Percentiles rank a stretch among this genome's conserved stretches.
These are phyloP conservation scores for Enteromius thamalakanensis DNA, from an alignment of 2,797 vertebrate genomes.

Conservation along the genomic window DNA sequence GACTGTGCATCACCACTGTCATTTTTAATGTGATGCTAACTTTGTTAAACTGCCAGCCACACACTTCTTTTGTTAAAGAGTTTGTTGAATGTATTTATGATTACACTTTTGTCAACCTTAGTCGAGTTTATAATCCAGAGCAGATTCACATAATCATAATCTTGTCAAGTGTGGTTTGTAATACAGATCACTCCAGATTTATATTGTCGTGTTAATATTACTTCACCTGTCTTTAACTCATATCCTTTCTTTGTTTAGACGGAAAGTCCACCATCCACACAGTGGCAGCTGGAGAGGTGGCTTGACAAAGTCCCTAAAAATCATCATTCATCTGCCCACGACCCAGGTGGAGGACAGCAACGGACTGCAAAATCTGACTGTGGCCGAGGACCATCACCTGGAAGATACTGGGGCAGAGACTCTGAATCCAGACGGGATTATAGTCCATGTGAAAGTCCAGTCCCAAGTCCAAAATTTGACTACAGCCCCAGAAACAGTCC, in stretches of 20 bases:
- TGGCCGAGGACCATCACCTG: conserved; percentile 74
- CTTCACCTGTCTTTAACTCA: neutral
- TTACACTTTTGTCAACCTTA: neutral
- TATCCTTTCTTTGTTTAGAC: conserved; percentile 70
- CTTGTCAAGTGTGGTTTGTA: neutral
- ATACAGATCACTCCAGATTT: neutral
- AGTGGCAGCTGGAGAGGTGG: conserved; percentile 99
- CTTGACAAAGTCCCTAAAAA: conserved; percentile 89
- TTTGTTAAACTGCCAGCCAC: neutral
- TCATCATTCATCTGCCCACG: conserved; percentile 77
- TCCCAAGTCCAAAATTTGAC: conserved; percentile 78
- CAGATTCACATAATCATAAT: neutral
- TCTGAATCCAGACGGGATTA: conserved; percentile 78
- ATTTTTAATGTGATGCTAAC: neutral
- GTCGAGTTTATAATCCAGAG: neutral
- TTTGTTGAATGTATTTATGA: neutral
- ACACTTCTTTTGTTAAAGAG: neutral
- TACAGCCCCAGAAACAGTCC: conserved; percentile 73
- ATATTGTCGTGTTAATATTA: conserved; percentile 1
- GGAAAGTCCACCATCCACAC: conserved; percentile 83
- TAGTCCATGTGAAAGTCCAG: conserved; percentile 74
- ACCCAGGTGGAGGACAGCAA: conserved; percentile 66
- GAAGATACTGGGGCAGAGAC: conserved; percentile 73
- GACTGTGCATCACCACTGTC: neutral
- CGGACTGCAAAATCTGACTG: conserved; percentile 61